These are phyloP conservation scores for Pollicipes pollicipes DNA, from an alignment of 1,140 invertebrate species.

Conservation along the genomic window DNA sequence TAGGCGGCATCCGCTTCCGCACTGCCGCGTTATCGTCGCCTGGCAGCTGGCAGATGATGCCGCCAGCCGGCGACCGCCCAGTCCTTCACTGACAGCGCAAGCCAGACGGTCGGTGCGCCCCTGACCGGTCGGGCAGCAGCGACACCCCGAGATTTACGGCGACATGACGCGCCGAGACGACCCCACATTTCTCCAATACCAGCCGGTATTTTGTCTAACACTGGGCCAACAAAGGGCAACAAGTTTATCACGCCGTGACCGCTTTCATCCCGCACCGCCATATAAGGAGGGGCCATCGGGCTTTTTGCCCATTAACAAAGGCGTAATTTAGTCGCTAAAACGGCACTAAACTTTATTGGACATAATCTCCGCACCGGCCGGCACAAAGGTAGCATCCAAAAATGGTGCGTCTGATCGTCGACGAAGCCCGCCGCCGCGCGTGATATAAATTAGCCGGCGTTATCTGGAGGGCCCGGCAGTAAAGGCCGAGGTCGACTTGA, in stretches of 20 bases:
- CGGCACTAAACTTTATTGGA: background rate
- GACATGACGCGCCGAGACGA: too few relatives aligned
- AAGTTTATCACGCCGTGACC: background rate
- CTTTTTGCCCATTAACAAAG: slow-evolving; percentile 2
- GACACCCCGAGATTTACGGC: too few relatives aligned
- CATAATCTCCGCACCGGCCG: background rate
- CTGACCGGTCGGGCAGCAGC: too few relatives aligned
- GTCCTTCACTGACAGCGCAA: too few relatives aligned
- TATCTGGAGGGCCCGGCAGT: background rate
- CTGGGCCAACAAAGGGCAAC: background rate
- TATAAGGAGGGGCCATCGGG: background rate
- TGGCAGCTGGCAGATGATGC: too few relatives aligned
- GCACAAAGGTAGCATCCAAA: background rate
- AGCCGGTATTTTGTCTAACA: background rate
- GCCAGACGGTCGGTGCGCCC: too few relatives aligned
- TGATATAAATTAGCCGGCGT: background rate
- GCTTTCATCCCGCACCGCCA: background rate
- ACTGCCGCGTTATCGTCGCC: too few relatives aligned
- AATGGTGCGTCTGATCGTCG: background rate
- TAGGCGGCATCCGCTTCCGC: too few relatives aligned
- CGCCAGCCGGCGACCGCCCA: too few relatives aligned
- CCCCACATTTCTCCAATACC: too few relatives aligned
- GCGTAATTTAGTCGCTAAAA: slow-evolving; percentile 2
- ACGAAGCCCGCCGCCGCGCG: too few relatives aligned
- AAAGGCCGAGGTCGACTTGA: background rate